phyloP scores from a whole-genome alignment of 2,888 invertebrate species.

The Conistra vaccinii region DNA sequence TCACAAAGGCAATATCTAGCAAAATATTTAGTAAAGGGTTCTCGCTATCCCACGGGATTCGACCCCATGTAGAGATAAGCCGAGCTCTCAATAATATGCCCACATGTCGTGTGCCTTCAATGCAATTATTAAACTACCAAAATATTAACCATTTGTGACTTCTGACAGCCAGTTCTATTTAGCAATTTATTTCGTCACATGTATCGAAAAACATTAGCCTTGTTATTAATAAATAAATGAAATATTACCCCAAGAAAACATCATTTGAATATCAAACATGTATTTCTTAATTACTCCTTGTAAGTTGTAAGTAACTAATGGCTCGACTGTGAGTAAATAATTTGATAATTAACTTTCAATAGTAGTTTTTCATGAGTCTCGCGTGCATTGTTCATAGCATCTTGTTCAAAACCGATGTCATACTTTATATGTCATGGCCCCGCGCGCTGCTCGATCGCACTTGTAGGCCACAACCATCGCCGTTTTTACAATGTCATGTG shows the following conservation, averaged over 20 bases:
- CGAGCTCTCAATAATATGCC: slow-evolving; percentile 84
- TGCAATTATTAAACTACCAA: slow-evolving; percentile 76
- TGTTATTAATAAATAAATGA: slow-evolving; percentile 38
- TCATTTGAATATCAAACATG: slow-evolving; percentile 37
- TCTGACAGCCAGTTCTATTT: slow-evolving; percentile 49
- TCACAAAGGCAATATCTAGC: slow-evolving; percentile 53
- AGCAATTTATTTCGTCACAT: slow-evolving; percentile 36
- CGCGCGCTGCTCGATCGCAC: slow-evolving; percentile 86
- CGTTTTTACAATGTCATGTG: slow-evolving; percentile 89
- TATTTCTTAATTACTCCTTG: slow-evolving; percentile 38
- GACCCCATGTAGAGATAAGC: slow-evolving; percentile 88
- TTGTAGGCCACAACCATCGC: slow-evolving; percentile 88
- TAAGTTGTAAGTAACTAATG: slow-evolving; percentile 15
- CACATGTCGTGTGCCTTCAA: slow-evolving; percentile 85
- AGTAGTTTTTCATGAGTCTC: slow-evolving; percentile 71
- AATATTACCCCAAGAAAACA: slow-evolving; percentile 44
- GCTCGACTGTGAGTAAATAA: slow-evolving; percentile 43
- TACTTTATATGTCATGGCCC: slow-evolving; percentile 88
- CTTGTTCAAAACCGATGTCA: slow-evolving; percentile 81
- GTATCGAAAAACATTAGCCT: slow-evolving; percentile 36
- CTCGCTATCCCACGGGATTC: slow-evolving; percentile 86
- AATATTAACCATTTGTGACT: slow-evolving; percentile 59
- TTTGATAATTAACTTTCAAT: slow-evolving; percentile 63
- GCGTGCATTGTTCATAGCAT: slow-evolving; percentile 82
- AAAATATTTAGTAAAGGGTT: slow-evolving; percentile 80